These are phyloP conservation scores for Lochmaea capreae DNA, from an alignment of 2,888 invertebrate species.

Conservation along the genomic window DNA sequence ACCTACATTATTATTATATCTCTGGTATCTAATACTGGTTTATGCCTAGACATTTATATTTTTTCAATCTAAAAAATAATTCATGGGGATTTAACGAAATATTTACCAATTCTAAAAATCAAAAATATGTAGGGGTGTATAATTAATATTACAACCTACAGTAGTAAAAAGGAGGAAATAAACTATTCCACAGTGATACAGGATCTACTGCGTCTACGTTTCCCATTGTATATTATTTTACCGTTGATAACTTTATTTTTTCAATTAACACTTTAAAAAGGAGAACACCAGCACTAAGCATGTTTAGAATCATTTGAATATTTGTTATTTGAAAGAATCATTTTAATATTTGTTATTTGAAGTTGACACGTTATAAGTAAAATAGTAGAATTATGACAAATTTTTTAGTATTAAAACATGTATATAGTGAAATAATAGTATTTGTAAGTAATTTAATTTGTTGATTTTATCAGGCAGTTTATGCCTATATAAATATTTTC, in stretches of 20 bases:
- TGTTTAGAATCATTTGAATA: background rate
- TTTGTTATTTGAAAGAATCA: background rate
- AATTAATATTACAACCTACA: too few relatives aligned
- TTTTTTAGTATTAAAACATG: background rate
- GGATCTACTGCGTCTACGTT: background rate
- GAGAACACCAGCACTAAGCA: background rate
- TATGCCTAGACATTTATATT: too few relatives aligned
- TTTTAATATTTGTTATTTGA: background rate
- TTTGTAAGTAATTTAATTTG: background rate
- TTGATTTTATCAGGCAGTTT: background rate
- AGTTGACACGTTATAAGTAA: background rate
- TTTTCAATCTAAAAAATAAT: too few relatives aligned
- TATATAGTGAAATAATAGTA: background rate
- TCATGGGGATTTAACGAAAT: too few relatives aligned
- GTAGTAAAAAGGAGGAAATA: background rate
- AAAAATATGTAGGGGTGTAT: too few relatives aligned
- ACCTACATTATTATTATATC: too few relatives aligned
- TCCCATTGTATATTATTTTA: background rate
- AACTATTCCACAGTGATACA: background rate
- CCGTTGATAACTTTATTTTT: constrained; percentile 1
- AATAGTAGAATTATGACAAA: background rate
- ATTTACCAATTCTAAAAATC: too few relatives aligned
- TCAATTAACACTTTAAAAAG: constrained; percentile 5
- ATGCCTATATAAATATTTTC: constrained; percentile 8
- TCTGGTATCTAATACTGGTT: too few relatives aligned